phyloP scores from a whole-genome alignment of 1,140 invertebrate genomes.

The Gonatopus flavifemur region DNA sequence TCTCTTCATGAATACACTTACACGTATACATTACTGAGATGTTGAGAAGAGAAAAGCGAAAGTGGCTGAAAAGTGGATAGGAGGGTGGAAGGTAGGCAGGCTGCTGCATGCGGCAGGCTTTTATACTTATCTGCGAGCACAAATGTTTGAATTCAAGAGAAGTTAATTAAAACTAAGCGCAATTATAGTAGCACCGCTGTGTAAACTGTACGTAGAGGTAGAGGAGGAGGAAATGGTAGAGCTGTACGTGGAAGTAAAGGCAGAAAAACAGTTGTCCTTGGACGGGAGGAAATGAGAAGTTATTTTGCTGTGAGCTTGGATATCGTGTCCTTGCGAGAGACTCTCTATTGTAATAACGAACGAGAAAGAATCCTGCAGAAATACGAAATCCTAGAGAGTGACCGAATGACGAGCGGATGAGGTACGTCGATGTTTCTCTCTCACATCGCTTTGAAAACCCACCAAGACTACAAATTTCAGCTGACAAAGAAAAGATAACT shows the following conservation, averaged over 20 bases:
- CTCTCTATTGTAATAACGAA: conserved; percentile 28
- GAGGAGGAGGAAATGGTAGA: conserved; percentile 2
- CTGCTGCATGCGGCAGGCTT: not conserved
- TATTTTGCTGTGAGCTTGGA: conserved; percentile 24
- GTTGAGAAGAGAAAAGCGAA: not conserved
- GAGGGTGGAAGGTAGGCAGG: not conserved
- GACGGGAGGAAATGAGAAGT: conserved; percentile 26
- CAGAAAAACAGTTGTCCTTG: conserved; percentile 19
- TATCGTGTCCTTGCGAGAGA: conserved; percentile 26
- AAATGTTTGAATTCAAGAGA: conserved; percentile 43
- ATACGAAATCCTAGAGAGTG: no score
- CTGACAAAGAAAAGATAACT: no score
- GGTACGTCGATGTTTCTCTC: no score
- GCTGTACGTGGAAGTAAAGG: not conserved
- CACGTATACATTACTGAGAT: no score
- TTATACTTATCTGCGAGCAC: conserved; percentile 27
- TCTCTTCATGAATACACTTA: no score
- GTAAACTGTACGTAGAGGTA: conserved; percentile 22
- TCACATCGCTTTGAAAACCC: no score
- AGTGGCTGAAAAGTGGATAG: no score
- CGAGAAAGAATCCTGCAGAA: not conserved
- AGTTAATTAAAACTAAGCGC: conserved; percentile 46
- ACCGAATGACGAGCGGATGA: no score
- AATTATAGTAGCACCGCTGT: conserved; percentile 33
- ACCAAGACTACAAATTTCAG: no score